Percentiles rank a stretch among this genome's conserved stretches.
These are phyloP conservation scores for Lampris incognitus DNA, from an alignment of 2,113 vertebrate genomes.

Conservation along the genomic window DNA sequence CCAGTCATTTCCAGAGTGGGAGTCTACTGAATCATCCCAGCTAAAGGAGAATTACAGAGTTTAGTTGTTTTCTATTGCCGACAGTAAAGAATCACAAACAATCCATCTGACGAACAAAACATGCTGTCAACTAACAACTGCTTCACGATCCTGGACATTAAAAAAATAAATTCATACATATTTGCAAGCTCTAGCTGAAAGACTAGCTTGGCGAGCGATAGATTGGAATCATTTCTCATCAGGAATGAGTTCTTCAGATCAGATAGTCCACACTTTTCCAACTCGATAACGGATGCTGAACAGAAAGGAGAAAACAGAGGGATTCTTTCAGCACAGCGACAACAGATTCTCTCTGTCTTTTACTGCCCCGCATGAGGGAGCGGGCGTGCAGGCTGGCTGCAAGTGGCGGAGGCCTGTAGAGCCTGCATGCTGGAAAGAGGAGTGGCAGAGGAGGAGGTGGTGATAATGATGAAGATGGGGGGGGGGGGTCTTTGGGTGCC, in stretches of 20 bases:
- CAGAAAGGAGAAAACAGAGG: conserved; percentile 56
- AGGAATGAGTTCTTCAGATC: conserved; percentile 45
- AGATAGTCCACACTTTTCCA: conserved; percentile 31
- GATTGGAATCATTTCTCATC: conserved; percentile 57
- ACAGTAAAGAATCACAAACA: neutral
- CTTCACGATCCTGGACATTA: conserved; percentile 17
- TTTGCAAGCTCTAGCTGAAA: conserved; percentile 20
- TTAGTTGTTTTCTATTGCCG: neutral
- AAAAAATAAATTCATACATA: conserved; percentile 23
- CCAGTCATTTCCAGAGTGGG: conserved; percentile 47
- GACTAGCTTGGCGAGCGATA: conserved; percentile 42
- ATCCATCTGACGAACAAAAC: conserved; percentile 17
- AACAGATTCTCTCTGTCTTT: conserved; percentile 32
- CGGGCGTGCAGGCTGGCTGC: conserved; percentile 24
- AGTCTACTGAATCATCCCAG: conserved; percentile 39
- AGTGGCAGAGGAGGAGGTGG: conserved; percentile 33
- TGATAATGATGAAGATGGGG: conserved; percentile 53
- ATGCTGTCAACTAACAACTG: conserved; percentile 6
- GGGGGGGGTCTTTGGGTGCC: conserved; percentile 61
- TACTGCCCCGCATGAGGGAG: conserved; percentile 58
- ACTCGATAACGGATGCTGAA: conserved; percentile 37
- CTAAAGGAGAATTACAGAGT: conserved; percentile 7
- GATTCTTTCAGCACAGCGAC: conserved; percentile 13
- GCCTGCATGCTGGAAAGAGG: conserved; percentile 51
- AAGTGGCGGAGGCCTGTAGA: conserved; percentile 49